Percentiles rank a stretch among this genome's conserved stretches.
Conservation (phyloP, 2,797 vertebrate genomes). For the Kryptolebias ocellatus region DNA sequence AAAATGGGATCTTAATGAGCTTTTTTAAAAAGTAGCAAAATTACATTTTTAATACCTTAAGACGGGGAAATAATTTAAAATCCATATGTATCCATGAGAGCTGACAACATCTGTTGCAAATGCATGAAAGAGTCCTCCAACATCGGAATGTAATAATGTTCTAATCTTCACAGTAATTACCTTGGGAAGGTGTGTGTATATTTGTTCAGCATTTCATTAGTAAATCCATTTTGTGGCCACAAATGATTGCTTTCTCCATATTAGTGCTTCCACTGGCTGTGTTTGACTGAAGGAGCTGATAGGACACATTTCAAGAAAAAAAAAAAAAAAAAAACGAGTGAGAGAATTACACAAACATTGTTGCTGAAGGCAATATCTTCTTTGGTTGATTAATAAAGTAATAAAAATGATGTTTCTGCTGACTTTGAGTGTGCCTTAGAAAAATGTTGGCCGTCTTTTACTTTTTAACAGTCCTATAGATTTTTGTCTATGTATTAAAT, state of each 20-base stretch:
- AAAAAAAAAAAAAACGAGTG: background rate
- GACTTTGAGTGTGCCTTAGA: slow-evolving; percentile 20
- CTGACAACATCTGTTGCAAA: slow-evolving; percentile 4
- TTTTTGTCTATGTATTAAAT: background rate
- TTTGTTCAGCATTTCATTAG: slow-evolving; percentile 45
- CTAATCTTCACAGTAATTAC: slow-evolving; percentile 24
- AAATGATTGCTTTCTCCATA: slow-evolving; percentile 49
- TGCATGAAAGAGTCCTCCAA: slow-evolving; percentile 13
- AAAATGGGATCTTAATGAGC: background rate
- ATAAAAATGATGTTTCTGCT: slow-evolving; percentile 47
- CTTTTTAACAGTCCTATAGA: slow-evolving; percentile 25
- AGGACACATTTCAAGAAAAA: slow-evolving; percentile 47
- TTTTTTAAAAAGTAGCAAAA: background rate
- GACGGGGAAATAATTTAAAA: background rate
- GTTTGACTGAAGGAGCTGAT: slow-evolving; percentile 32
- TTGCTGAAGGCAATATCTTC: slow-evolving; percentile 50
- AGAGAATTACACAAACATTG: slow-evolving; percentile 13
- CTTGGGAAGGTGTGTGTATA: slow-evolving; percentile 28
- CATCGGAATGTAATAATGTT: slow-evolving; percentile 27
- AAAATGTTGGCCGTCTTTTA: slow-evolving; percentile 18
- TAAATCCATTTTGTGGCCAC: slow-evolving; percentile 42
- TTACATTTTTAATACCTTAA: background rate
- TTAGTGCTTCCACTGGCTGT: slow-evolving; percentile 25
- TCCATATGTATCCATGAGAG: background rate
- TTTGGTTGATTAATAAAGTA: slow-evolving; percentile 38